Conservation (phyloP, 2,113 vertebrate genomes). For the Miniopterus natalensis region DNA sequence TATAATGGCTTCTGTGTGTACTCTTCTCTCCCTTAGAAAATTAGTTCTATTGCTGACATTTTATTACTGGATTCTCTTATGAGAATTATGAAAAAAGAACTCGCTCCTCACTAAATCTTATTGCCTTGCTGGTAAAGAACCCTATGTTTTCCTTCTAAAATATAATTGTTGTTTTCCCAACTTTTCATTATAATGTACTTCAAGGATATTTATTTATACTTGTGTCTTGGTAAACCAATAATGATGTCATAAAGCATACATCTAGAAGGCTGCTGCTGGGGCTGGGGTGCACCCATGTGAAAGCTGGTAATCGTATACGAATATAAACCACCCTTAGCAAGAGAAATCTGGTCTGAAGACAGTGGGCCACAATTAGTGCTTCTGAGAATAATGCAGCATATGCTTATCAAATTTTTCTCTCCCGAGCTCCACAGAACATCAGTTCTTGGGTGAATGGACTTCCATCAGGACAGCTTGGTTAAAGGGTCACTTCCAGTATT, state of each 20-base stretch:
- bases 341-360: background rate
- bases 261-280: background rate
- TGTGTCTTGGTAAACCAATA: background rate
- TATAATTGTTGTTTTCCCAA: background rate
- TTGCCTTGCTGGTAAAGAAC: background rate
- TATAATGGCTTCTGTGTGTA: background rate
- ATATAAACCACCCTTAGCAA: background rate
- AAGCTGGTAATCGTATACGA: background rate
- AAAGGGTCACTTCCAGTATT: background rate
- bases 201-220: conserved; percentile 20
- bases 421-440: background rate
- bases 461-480: background rate
- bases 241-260: background rate
- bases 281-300: background rate
- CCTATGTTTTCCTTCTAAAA: background rate
- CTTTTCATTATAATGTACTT: background rate
- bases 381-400: background rate
- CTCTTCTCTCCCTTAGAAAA: background rate
- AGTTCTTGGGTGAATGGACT: background rate
- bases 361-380: background rate
- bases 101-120: background rate
- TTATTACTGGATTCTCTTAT: background rate
- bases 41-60: conserved; percentile 40
- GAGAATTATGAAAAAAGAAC: background rate
- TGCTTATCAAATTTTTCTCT: background rate